phyloP scores from a whole-genome alignment of 2,113 vertebrate species.

The Rhabdornis inornatus region DNA sequence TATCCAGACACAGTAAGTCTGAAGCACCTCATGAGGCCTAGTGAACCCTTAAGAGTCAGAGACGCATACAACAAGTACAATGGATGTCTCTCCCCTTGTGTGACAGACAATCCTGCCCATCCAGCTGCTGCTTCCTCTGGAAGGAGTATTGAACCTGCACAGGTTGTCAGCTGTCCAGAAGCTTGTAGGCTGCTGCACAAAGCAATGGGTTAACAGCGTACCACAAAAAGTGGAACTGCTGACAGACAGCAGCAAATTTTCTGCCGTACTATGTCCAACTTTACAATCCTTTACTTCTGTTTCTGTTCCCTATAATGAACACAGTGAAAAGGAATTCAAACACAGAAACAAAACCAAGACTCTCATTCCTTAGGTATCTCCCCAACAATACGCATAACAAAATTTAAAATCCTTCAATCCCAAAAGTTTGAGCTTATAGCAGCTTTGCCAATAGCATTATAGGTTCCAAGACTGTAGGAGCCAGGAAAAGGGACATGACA shows the following conservation, averaged over 20 bases:
- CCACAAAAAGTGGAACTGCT: background rate
- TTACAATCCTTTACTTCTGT: background rate
- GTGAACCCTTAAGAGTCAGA: background rate
- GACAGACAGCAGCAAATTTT: background rate
- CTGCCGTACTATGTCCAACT: background rate
- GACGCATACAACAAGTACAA: background rate
- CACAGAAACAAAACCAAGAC: background rate
- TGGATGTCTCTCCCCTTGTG: no score
- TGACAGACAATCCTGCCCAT: background rate
- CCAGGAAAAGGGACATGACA: background rate
- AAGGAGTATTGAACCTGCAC: background rate
- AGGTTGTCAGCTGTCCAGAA: background rate
- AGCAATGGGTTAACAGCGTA: rapidly evolving
- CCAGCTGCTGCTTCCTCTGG: background rate
- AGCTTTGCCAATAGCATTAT: background rate
- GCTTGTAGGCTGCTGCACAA: background rate
- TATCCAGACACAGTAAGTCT: background rate
- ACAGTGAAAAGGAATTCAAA: background rate
- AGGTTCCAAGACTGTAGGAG: background rate
- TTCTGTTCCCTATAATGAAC: background rate
- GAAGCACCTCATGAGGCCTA: background rate
- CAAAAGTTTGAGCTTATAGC: background rate
- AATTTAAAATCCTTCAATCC: background rate
- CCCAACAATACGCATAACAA: background rate
- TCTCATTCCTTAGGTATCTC: background rate